These are phyloP conservation scores for Chaenogobius annularis DNA, from an alignment of 2,113 vertebrate species.

Conservation along the genomic window DNA sequence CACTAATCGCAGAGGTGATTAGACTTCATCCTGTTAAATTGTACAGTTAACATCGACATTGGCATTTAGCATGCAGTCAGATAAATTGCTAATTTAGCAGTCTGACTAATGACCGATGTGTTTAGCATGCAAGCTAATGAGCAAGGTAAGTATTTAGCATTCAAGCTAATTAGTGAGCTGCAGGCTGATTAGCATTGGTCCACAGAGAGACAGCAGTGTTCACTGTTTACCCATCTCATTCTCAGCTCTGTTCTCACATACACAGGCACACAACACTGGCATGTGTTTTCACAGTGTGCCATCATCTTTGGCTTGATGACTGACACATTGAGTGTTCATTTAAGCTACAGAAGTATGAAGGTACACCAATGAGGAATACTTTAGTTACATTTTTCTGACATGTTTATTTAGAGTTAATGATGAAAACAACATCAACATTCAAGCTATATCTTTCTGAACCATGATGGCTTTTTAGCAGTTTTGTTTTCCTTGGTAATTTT, in stretches of 20 bases:
- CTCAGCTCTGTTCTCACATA: constrained; percentile 26
- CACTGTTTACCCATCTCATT: constrained; percentile 56
- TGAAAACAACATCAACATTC: too few species aligned
- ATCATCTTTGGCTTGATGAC: neutral
- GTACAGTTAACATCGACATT: constrained; percentile 54
- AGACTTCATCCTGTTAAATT: constrained; percentile 49
- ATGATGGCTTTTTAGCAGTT: neutral
- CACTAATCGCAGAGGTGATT: constrained; percentile 53
- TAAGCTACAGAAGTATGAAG: neutral
- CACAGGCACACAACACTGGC: neutral
- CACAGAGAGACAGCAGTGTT: constrained; percentile 56
- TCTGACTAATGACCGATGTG: constrained; percentile 66
- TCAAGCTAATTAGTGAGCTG: constrained; percentile 58
- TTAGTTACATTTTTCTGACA: neutral
- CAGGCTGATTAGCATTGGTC: constrained; percentile 62
- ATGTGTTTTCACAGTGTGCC: neutral
- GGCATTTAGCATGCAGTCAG: constrained; percentile 58
- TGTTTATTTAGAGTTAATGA: neutral
- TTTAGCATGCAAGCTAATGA: constrained; percentile 67
- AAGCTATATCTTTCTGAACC: neutral
- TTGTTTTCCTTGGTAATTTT: neutral
- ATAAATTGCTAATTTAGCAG: constrained; percentile 66
- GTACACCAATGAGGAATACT: neutral
- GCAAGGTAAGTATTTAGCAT: constrained; percentile 54
- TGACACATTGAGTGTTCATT: neutral